These are phyloP conservation scores for Mycalesis mineus DNA, from an alignment of 2,888 invertebrate species.

Conservation along the genomic window DNA sequence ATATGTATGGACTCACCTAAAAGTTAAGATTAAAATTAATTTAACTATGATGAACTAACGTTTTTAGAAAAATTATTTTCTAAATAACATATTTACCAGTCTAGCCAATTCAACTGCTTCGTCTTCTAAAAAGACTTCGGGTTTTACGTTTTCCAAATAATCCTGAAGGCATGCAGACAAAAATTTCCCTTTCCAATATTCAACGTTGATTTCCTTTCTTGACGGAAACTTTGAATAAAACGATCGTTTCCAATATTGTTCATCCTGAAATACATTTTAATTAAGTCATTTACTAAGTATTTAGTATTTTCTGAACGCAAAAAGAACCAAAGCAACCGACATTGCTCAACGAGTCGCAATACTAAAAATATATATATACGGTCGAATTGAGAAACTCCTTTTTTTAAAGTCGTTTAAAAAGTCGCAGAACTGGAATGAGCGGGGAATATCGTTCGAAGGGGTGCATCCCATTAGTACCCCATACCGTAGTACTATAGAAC, in stretches of 20 bases:
- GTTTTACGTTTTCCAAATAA: slow-evolving; percentile 62
- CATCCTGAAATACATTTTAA: slow-evolving; percentile 53
- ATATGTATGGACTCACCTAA: slow-evolving; percentile 73
- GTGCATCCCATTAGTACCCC: too few relatives aligned
- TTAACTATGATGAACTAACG: too few relatives aligned
- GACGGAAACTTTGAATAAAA: slow-evolving; percentile 60
- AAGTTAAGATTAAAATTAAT: slow-evolving; percentile 25
- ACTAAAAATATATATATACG: too few relatives aligned
- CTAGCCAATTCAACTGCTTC: slow-evolving; percentile 57
- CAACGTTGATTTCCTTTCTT: slow-evolving; percentile 54
- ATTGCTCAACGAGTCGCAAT: too few relatives aligned
- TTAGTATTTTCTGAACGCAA: too few relatives aligned
- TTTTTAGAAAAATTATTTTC: background rate
- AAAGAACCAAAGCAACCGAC: too few relatives aligned
- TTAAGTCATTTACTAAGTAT: too few relatives aligned
- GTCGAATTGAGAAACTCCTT: too few relatives aligned
- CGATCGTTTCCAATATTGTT: slow-evolving; percentile 81
- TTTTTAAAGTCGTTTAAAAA: too few relatives aligned
- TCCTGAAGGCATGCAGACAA: slow-evolving; percentile 65
- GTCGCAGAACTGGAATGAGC: too few relatives aligned
- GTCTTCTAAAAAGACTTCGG: slow-evolving; percentile 64
- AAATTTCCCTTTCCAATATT: slow-evolving; percentile 81
- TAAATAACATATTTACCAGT: slow-evolving; percentile 46
- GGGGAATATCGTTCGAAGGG: too few relatives aligned
- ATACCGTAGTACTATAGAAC: too few relatives aligned